Base-by-base conservation (phyloP, 2,797 vertebrate genomes). In the Pteronotus mesoamericanus region DNA sequence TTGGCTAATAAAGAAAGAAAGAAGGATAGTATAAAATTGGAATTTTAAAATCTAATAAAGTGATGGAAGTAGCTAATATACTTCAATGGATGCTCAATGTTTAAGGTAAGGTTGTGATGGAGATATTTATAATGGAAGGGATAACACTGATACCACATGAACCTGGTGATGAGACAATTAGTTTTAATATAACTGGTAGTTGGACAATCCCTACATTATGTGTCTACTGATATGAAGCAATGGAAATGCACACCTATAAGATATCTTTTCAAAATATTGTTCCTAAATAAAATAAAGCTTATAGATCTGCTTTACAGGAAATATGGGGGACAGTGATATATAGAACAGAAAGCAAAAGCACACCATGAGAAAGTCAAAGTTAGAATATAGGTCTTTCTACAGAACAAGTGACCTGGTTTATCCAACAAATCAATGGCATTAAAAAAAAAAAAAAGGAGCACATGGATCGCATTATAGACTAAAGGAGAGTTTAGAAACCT, bases 21-120 rank as follows among this genome's bases (percentile, higher is more conserved):
- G 55, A 74, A 89, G 42, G 2, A 29, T 22, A 72, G 4, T 37
- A 42, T 78, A 77, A 88, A 85, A 37, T 29, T 91, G 6, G 2
- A 86, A 68, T 93, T 84, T 89, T 79, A 29, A 26, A 93, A 89
- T 74, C 7, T 53, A 91, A 91, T 83, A 46, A 84, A 91, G 75
- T 83, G 78, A 74, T 75, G 14, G 34, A 79, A 93, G 19, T 68
- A 86, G 46, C 9, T 51, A 77, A 68, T 85, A 95, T 55, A 53
- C 21, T 29, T 91, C 61, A 91, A 29, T 69, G 15, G 48, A 84
- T 77, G 19, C 8, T 71, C n/a, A 92, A 15, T 83, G 18, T 53
- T 86, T 72, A 74, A 57, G 2, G 8, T 78, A 78, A 86, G 83
- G n/a, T 64, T 93, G 46, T 78, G 16, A 90, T 66, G 9, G 18